Evolutionary conservation across 2,797 vertebrate species (phyloP).

Genomic region (Melanotaenia parkinsoni): DNA sequence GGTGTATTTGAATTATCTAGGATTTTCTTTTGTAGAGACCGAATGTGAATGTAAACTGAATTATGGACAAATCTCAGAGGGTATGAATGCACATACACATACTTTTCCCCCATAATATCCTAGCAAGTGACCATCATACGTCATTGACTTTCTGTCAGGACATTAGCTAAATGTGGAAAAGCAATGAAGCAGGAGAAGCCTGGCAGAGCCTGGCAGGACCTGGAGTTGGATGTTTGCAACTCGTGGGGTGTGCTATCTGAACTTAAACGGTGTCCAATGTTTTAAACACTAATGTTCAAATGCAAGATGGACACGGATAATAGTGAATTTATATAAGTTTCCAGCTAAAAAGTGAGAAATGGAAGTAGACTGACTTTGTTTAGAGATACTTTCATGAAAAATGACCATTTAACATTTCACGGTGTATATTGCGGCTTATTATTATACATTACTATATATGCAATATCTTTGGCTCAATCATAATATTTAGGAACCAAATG

Average conservation of each 20-base stretch:
- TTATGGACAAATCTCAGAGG: background rate
- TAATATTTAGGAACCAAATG: background rate
- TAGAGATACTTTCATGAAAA: background rate
- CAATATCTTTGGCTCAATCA: background rate
- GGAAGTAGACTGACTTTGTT: background rate
- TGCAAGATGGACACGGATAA: background rate
- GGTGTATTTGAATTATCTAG: background rate
- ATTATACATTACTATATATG: background rate
- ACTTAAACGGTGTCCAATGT: constrained; percentile 7
- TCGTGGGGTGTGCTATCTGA: constrained; percentile 11
- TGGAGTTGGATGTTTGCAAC: constrained; percentile 62
- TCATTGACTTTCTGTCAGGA: constrained; percentile 37
- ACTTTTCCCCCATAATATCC: background rate
- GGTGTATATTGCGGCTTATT: background rate
- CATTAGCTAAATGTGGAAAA: constrained; percentile 65
- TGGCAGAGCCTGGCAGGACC: constrained; percentile 18
- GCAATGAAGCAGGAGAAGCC: constrained; percentile 52
- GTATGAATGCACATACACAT: background rate
- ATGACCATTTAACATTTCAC: background rate
- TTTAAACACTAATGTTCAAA: background rate
- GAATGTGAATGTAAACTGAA: background rate
- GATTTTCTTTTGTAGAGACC: background rate
- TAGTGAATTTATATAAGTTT: background rate
- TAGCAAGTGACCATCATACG: constrained; percentile 40
- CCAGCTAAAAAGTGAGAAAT: too few relatives aligned